Evolutionary conservation across 1,140 invertebrate genomes (phyloP).

Genomic region (Tigriopus japonicus): DNA sequence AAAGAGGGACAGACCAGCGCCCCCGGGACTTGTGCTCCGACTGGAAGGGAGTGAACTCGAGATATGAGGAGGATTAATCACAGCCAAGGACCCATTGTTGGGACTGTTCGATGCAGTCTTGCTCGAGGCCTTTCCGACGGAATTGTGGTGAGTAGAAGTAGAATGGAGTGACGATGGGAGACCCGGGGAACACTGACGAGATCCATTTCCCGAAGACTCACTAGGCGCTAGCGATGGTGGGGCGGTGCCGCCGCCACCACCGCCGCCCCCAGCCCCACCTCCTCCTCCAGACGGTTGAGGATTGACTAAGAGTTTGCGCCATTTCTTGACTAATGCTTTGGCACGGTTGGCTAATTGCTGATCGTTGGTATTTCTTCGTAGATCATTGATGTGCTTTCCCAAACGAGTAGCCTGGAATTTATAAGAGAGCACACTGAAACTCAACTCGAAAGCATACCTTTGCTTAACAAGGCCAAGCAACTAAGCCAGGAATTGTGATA

Average conservation of each 20-base stretch:
- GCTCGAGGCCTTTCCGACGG: neutral
- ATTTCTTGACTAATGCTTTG: conserved; percentile 72
- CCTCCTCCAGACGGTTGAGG: conserved; percentile 16
- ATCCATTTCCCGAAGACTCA: neutral
- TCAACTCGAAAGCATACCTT: too few relatives aligned
- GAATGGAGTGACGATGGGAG: neutral
- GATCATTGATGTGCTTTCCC: conserved; percentile 79
- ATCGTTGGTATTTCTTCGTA: conserved; percentile 59
- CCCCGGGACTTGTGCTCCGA: conserved; percentile 21
- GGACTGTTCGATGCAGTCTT: neutral
- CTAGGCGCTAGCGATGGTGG: neutral
- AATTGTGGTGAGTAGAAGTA: conserved; percentile 4
- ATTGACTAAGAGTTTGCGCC: conserved; percentile 54
- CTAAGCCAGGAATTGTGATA: too few relatives aligned
- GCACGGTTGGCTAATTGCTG: conserved; percentile 56
- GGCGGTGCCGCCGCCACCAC: conserved; percentile 7
- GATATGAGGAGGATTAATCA: neutral
- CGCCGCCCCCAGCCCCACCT: conserved; percentile 11
- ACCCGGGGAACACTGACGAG: neutral
- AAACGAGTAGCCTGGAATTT: conserved; percentile 53
- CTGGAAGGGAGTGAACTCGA: conserved; percentile 20
- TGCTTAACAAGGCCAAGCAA: too few relatives aligned
- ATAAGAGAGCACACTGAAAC: too few relatives aligned
- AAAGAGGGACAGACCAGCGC: too few relatives aligned
- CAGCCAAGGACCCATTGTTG: neutral